Evolutionary conservation across 92 coral and sea anemone genomes (phyloP).

Genomic region (Umimayanthus kanabou): DNA sequence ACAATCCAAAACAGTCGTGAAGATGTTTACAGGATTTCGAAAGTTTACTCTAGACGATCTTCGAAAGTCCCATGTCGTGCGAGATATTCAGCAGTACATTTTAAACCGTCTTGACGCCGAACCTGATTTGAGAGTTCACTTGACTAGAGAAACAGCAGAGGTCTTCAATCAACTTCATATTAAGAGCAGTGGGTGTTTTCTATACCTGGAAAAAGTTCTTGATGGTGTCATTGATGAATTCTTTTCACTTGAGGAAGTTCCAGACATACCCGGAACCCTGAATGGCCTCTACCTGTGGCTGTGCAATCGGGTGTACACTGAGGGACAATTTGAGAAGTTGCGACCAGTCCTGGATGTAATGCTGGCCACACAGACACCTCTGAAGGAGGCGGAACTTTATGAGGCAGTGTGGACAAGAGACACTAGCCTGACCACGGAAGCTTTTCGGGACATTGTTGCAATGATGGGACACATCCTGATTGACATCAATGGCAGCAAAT

Average conservation of each 20-base stretch:
- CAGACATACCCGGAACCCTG: conserved; percentile 94
- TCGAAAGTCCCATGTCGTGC: conserved; percentile 93
- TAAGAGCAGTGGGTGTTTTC: conserved; percentile 97
- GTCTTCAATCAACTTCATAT: conserved; percentile 93
- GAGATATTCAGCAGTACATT: conserved; percentile 95
- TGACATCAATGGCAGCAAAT: conserved; percentile 64
- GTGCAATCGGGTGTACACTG: conserved; percentile 84
- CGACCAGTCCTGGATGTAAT: conserved; percentile 81
- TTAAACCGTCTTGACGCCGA: conserved; percentile 91
- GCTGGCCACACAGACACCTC: conserved; percentile 86
- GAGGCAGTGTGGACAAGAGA: conserved; percentile 87
- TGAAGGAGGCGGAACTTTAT: conserved; percentile 75
- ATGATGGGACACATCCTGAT: conserved; percentile 69
- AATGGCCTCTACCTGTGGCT: conserved; percentile 96
- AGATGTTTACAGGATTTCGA: conserved; percentile 98
- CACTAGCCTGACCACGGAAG: conserved; percentile 56
- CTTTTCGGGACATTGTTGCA: conserved; percentile 63
- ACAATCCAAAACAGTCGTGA: conserved; percentile 94
- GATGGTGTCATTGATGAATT: conserved; percentile 83
- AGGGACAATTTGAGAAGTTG: conserved; percentile 81
- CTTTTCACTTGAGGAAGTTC: conserved; percentile 83
- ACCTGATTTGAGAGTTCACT: conserved; percentile 77
- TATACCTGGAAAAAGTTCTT: conserved; percentile 91
- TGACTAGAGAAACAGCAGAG: conserved; percentile 95
- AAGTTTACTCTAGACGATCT: conserved; percentile 94